phyloP scores from a whole-genome alignment of 2,888 invertebrate species.

The Polymixis flavicincta region DNA sequence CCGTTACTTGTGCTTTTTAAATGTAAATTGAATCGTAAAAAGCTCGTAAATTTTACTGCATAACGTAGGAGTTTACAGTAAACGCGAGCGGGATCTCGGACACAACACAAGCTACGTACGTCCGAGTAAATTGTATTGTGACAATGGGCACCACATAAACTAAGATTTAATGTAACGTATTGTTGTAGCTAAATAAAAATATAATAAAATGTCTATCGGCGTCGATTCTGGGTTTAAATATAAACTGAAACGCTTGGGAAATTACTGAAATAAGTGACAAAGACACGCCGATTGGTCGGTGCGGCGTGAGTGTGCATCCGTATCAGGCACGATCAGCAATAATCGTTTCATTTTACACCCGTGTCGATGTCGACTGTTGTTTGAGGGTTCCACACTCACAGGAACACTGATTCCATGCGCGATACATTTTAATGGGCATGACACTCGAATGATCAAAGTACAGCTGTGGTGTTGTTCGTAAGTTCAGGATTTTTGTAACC shows the following conservation, averaged over 20 bases:
- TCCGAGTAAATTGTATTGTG: slow-evolving; percentile 56
- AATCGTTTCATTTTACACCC: slow-evolving; percentile 68
- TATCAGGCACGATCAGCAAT: slow-evolving; percentile 73
- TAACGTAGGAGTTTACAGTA: slow-evolving; percentile 74
- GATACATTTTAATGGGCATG: slow-evolving; percentile 73
- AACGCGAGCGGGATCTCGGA: slow-evolving; percentile 65
- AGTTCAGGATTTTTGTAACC: slow-evolving; percentile 16
- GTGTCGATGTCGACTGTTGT: slow-evolving; percentile 59
- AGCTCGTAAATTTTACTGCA: slow-evolving; percentile 77
- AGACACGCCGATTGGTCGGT: slow-evolving; percentile 28
- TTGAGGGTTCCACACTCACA: slow-evolving; percentile 58
- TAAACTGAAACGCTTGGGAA: slow-evolving; percentile 19
- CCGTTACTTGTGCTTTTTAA: slow-evolving; percentile 81
- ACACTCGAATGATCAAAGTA: slow-evolving; percentile 36
- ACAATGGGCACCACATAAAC: slow-evolving; percentile 64
- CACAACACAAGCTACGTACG: slow-evolving; percentile 49
- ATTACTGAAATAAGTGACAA: slow-evolving; percentile 49
- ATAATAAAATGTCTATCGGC: slow-evolving; percentile 1
- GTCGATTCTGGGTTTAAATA: background rate
- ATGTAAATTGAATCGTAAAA: slow-evolving; percentile 85
- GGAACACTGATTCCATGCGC: slow-evolving; percentile 72
- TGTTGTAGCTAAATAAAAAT: slow-evolving; percentile 32
- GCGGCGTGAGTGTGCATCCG: slow-evolving; percentile 35
- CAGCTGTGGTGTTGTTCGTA: slow-evolving; percentile 9
- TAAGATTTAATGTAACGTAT: slow-evolving; percentile 37